Conservation (phyloP, 2,888 invertebrate species). For the Ferdinandea cuprea region DNA sequence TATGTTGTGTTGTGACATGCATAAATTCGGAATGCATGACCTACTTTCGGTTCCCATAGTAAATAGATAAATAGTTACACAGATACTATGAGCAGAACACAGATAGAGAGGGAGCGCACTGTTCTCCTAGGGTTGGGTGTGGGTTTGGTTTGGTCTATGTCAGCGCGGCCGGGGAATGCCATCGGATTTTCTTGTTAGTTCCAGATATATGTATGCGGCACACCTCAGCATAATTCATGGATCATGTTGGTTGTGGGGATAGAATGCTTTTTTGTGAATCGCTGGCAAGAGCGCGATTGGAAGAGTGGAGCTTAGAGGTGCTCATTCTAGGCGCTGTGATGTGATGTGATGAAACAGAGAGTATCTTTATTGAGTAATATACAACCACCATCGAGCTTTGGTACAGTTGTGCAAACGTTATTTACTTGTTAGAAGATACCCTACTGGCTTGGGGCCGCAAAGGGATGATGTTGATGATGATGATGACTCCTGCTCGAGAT, state of each 20-base stretch:
- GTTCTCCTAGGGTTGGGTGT: conserved; percentile 14
- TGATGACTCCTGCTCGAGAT: background rate
- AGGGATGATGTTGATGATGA: background rate
- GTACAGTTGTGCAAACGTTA: conserved; percentile 57
- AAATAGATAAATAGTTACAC: conserved; percentile 36
- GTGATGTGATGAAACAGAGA: background rate
- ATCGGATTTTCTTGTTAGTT: background rate
- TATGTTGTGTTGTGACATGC: conserved; percentile 61
- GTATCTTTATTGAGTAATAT: background rate
- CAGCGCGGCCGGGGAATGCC: background rate
- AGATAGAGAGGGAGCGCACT: background rate
- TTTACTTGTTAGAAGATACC: conserved; percentile 14
- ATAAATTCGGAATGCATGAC: conserved; percentile 66
- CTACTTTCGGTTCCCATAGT: conserved; percentile 59
- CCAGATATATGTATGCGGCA: conserved; percentile 6
- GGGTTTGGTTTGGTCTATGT: too few species aligned
- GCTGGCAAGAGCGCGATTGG: background rate
- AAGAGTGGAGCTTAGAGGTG: background rate
- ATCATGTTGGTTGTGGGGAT: conserved; percentile 1
- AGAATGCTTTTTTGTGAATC: background rate
- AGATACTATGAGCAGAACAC: conserved; percentile 14
- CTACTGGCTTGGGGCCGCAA: background rate
- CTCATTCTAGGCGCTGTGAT: conserved; percentile 6
- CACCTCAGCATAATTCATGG: conserved; percentile 38
- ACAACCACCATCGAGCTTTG: background rate